phyloP scores from a whole-genome alignment of 2,888 invertebrate species.

The Morpho helenor region DNA sequence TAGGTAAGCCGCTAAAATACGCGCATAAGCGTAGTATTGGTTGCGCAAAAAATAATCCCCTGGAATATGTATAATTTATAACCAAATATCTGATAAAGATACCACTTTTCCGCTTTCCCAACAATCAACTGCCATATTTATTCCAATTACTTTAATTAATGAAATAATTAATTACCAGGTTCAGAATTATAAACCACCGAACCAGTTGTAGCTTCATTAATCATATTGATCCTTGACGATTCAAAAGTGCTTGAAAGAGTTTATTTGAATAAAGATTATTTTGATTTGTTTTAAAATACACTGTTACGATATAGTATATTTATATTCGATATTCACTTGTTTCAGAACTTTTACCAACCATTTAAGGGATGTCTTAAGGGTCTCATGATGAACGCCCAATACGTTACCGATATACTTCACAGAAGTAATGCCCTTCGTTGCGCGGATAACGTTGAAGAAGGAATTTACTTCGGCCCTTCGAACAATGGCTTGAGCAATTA shows the following conservation, averaged over 20 bases:
- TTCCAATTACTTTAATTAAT: background rate
- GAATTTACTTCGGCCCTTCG: slow-evolving; percentile 90
- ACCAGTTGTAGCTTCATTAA: no score
- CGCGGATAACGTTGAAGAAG: slow-evolving; percentile 86
- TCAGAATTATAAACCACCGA: no score
- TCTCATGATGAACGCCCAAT: slow-evolving; percentile 83
- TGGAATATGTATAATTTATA: no score
- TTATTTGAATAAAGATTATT: no score
- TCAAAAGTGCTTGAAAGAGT: no score
- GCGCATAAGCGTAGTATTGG: no score
- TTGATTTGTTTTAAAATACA: background rate
- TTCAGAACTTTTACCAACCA: slow-evolving; percentile 80
- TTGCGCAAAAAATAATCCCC: no score
- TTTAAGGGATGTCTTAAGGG: slow-evolving; percentile 93
- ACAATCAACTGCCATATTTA: background rate
- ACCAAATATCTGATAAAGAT: no score
- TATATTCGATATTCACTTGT: background rate
- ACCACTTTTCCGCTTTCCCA: no score
- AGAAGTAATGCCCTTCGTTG: slow-evolving; percentile 87
- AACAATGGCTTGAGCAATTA: slow-evolving; percentile 80
- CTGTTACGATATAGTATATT: background rate
- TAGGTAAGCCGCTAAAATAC: no score
- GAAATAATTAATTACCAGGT: no score
- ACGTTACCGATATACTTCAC: slow-evolving; percentile 79
- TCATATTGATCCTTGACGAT: no score